Percentiles rank a stretch among this genome's conserved stretches.
phyloP scores from a whole-genome alignment of 53 echinoderm and acorn worm genomes.

The Astropecten irregularis region DNA sequence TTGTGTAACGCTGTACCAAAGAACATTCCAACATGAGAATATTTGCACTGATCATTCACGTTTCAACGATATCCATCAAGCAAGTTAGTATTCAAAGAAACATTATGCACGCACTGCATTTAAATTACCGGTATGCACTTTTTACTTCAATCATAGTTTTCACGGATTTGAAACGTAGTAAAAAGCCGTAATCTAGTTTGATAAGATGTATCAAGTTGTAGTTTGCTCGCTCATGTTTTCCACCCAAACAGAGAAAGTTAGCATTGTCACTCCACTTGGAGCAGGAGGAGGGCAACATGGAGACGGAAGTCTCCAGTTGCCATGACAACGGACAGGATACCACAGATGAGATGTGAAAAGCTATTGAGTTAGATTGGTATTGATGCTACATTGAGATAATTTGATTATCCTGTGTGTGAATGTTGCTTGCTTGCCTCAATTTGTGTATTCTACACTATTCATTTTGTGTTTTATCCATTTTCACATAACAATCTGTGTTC shows the following conservation, averaged over 20 bases:
- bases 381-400: background rate
- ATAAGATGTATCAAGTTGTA: too few relatives aligned
- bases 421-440: too few relatives aligned
- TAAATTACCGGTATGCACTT: too few relatives aligned
- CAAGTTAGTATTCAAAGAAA: too few relatives aligned
- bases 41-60: too few relatives aligned
- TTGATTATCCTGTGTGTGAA: background rate
- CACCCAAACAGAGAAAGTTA: constrained; percentile 34
- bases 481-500: background rate
- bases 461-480: background rate
- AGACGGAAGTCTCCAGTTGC: constrained; percentile 13
- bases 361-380: constrained; percentile 29
- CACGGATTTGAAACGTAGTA: too few relatives aligned
- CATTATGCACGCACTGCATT: too few relatives aligned
- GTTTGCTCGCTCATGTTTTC: background rate
- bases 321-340: background rate
- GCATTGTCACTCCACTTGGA: background rate
- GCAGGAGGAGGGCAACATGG: constrained; percentile 12
- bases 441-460: background rate
- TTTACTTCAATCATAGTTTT: too few relatives aligned
- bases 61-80: too few relatives aligned
- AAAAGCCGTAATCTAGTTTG: too few relatives aligned
- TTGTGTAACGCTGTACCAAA: too few relatives aligned
- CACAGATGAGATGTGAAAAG: background rate
- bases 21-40: too few relatives aligned